phyloP scores from a whole-genome alignment of 2,113 vertebrate species.

The Paralichthys olivaceus region DNA sequence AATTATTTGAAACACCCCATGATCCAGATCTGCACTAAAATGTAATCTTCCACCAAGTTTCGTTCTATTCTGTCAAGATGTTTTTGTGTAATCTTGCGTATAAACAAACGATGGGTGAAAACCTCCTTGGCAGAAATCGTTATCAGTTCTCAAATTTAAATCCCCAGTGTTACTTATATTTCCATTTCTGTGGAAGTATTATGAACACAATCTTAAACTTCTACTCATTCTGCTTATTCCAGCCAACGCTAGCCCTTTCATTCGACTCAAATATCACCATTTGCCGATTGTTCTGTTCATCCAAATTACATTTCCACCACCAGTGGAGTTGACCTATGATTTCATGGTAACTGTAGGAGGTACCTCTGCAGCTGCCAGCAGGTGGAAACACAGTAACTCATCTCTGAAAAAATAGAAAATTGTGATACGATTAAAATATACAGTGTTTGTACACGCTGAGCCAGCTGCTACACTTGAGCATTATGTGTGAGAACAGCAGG shows the following conservation, averaged over 20 bases:
- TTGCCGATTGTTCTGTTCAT: neutral
- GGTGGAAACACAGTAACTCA: neutral
- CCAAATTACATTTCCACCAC: neutral
- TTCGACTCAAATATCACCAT: neutral
- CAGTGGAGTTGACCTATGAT: neutral
- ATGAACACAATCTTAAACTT: too few relatives aligned
- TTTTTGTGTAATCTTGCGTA: too few relatives aligned
- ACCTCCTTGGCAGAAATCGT: too few relatives aligned
- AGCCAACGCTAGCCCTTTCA: neutral
- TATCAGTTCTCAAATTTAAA: too few relatives aligned
- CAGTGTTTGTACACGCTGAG: neutral
- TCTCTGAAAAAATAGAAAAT: neutral
- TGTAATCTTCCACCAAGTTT: too few relatives aligned
- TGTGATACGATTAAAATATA: neutral
- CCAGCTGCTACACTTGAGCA: neutral
- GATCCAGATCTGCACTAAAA: too few relatives aligned
- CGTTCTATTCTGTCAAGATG: too few relatives aligned
- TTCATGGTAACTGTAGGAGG: neutral
- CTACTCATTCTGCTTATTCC: too few relatives aligned
- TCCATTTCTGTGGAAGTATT: too few relatives aligned
- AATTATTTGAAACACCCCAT: too few relatives aligned
- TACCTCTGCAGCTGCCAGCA: neutral
- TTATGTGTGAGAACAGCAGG: neutral
- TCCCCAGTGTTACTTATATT: too few relatives aligned
- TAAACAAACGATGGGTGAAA: too few relatives aligned